phyloP scores from a whole-genome alignment of 2,888 invertebrate species.

The Andricus quercusramuli region DNA sequence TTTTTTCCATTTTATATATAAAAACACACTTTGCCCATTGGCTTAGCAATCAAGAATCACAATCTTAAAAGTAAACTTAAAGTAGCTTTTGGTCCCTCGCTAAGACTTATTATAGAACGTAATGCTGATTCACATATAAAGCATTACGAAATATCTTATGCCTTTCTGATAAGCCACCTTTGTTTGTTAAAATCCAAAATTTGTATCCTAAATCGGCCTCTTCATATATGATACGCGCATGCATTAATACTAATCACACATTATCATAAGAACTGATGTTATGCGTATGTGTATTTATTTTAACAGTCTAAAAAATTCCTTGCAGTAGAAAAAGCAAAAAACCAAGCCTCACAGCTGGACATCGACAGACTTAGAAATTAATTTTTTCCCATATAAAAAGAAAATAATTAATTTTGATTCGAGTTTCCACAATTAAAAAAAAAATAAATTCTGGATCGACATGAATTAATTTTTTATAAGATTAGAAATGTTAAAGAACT shows the following conservation, averaged over 20 bases:
- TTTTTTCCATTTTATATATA: background rate
- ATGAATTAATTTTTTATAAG: background rate
- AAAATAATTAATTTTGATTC: background rate
- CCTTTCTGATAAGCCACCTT: conserved; percentile 6
- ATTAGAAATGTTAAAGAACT: background rate
- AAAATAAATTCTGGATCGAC: background rate
- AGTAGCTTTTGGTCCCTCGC: conserved; percentile 63
- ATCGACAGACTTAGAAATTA: background rate
- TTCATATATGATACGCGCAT: conserved; percentile 2
- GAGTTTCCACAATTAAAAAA: background rate
- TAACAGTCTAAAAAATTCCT: conserved; percentile 2
- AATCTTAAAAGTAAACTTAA: conserved; percentile 62
- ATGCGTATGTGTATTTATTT: conserved; percentile 24
- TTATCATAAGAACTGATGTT: conserved; percentile 11
- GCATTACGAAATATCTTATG: conserved; percentile 2
- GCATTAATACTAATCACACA: conserved; percentile 34
- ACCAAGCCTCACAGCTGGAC: conserved; percentile 32
- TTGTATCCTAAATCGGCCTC: background rate
- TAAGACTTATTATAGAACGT: conserved; percentile 54
- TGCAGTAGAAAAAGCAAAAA: background rate
- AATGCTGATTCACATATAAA: background rate
- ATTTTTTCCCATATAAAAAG: background rate
- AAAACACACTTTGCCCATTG: conserved; percentile 45
- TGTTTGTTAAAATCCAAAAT: conserved; percentile 2
- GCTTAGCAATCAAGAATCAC: conserved; percentile 55